A percentile compares a stretch with the other conserved stretches of the same genome.
These are phyloP conservation scores for Drosophila kurseongensis DNA, from an alignment of 1,140 invertebrate genomes.

Conservation along the genomic window DNA sequence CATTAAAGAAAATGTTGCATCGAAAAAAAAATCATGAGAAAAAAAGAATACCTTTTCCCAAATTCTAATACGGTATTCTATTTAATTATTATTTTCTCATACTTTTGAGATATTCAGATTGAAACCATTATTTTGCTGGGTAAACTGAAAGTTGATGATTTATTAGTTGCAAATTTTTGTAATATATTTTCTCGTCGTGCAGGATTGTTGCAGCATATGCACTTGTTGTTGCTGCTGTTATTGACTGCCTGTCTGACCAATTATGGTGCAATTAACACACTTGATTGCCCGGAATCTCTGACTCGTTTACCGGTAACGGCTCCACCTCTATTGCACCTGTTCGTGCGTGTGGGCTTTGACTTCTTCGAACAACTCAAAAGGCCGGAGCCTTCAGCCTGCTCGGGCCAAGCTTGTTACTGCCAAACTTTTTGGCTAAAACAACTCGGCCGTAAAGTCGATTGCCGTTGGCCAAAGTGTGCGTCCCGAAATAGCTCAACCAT, in stretches of 20 bases:
- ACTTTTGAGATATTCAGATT: no score
- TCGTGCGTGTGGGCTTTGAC: constrained; percentile 31
- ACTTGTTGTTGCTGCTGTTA: constrained; percentile 19
- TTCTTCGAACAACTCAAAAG: constrained; percentile 61
- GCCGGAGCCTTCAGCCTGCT: constrained; percentile 2
- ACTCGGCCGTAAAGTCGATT: constrained; percentile 63
- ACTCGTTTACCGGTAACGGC: constrained; percentile 43
- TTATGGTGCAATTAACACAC: constrained; percentile 82
- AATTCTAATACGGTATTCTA: no score
- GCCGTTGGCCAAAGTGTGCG: constrained; percentile 26
- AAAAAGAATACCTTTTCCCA: no score
- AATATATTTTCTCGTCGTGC: constrained; percentile 7
- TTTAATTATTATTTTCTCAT: no score
- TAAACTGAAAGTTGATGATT: no score
- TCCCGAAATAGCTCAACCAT: constrained; percentile 45
- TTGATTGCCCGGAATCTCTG: constrained; percentile 70
- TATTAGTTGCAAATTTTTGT: no score
- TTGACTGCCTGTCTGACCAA: constrained; percentile 75
- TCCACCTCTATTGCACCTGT: constrained; percentile 28
- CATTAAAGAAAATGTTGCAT: no score
- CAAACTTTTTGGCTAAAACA: constrained; percentile 46
- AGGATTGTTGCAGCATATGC: constrained; percentile 7
- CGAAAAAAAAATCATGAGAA: no score
- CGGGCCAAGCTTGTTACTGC: constrained; percentile 38
- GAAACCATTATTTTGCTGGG: no score